phyloP scores from a whole-genome alignment of 2,888 invertebrate genomes.

The Eulithis testata region DNA sequence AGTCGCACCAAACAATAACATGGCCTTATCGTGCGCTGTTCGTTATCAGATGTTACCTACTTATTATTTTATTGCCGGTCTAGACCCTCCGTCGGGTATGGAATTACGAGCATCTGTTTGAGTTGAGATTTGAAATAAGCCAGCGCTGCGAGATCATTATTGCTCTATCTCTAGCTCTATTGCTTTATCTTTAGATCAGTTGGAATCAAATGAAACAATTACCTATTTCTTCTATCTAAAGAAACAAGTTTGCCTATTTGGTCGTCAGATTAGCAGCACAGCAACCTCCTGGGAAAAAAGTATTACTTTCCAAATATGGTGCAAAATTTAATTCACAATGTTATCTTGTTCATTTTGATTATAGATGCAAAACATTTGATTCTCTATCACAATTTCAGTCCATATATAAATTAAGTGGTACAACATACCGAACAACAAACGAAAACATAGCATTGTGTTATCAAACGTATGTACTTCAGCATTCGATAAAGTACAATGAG shows the following conservation, averaged over 20 bases:
- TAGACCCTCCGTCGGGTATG: constrained; percentile 33
- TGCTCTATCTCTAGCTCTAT: not conserved
- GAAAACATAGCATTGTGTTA: constrained; percentile 1
- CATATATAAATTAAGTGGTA: not conserved
- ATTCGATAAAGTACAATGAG: constrained; percentile 3
- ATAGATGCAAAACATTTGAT: not conserved
- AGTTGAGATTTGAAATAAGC: constrained; percentile 1
- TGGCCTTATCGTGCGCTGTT: constrained; percentile 36
- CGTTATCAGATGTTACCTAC: constrained; percentile 33
- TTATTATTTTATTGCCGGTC: constrained; percentile 32
- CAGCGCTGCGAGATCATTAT: too few species aligned
- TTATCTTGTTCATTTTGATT: not conserved
- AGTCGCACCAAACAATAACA: constrained; percentile 44
- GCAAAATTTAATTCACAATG: not conserved
- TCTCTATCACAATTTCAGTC: too few species aligned
- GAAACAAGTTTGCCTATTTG: too few species aligned
- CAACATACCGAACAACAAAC: not conserved
- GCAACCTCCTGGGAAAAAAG: too few species aligned
- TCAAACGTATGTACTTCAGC: constrained; percentile 8
- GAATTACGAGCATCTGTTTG: constrained; percentile 6
- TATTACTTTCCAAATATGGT: too few species aligned
- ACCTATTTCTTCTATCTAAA: too few species aligned
- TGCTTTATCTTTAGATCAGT: not conserved
- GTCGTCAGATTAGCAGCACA: too few species aligned
- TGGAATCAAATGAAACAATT: not conserved